Evolutionary conservation across 2,113 vertebrate genomes (phyloP), one percentile per base, ranked within the genome.

Genomic region (Ictidomys tridecemlineatus): DNA sequence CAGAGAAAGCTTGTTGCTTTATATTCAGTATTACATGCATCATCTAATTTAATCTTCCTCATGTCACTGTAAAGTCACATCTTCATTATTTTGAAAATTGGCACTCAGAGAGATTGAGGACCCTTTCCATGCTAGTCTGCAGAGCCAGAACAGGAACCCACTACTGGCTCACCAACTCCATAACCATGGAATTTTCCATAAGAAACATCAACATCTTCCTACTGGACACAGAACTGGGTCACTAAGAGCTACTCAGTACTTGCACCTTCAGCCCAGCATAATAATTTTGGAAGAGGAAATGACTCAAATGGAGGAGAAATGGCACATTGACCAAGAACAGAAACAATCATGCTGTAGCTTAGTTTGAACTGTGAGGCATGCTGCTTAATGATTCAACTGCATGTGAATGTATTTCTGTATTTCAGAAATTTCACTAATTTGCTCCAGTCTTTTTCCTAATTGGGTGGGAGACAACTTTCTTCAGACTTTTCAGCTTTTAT

Each of bases 31-130:
- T 87, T 48, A 48, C 13, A 67, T 69, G 34, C 4, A 17, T 61
- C 63, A 86, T 48, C 6, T 80, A 61, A 88, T 91, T 91, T 93
- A 37, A 97, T 93, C 11, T 74, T n/a, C 3, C 8, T 20, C 22
- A 70, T 85, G 53, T 76, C 67, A 74, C 30, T 37, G 6, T 69
- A 11, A 53, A 88, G 30, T 84, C 51, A 76, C 17, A 53, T 88
- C 65, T 72, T 74, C n/a, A 87, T 93, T 73, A 88, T 96, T 83
- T 88, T 32, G 10, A 56, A 34, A 97, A 79, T 20, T 78, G 56
- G 89, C 42, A 26, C 30, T 85, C 85, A 76, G 58, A 80, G 45
- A 67, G 16, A 51, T 37, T 56, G 79, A 92, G 20, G 51, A 61
- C 10, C 8, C 14, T 86, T 93, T 58, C 51, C 63, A 32, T 74